A percentile compares a stretch with the other conserved stretches of the same genome.
Evolutionary conservation across 2,797 vertebrate genomes (phyloP).

Genomic region (Neoniphon sammara): DNA sequence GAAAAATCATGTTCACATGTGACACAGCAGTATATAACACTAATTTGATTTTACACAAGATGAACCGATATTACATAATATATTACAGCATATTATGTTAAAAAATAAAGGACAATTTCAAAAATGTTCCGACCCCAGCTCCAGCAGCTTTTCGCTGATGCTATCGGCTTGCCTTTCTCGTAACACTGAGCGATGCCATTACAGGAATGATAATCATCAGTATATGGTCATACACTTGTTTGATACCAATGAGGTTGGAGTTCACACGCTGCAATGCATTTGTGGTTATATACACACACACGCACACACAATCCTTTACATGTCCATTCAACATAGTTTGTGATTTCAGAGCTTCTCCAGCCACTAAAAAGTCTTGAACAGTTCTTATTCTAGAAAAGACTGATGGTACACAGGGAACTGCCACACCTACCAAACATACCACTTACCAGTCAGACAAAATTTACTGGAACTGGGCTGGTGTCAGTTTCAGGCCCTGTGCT

Average conservation of each 20-base stretch:
- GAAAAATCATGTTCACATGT: neutral
- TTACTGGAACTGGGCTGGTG: neutral
- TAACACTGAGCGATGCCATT: slow-evolving; percentile 28
- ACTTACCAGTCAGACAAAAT: slow-evolving; percentile 2
- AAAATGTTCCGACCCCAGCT: neutral
- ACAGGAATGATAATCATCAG: slow-evolving; percentile 2
- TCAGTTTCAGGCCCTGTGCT: neutral
- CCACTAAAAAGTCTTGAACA: too few species aligned
- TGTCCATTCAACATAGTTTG: neutral
- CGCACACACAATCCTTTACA: neutral
- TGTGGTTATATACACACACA: neutral
- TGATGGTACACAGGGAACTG: neutral
- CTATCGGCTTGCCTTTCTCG: neutral
- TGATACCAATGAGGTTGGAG: slow-evolving; percentile 8
- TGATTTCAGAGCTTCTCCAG: neutral
- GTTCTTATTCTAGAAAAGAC: neutral
- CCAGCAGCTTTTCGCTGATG: neutral
- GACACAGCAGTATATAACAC: neutral
- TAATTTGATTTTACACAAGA: neutral
- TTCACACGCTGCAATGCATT: neutral
- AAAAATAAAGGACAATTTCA: neutral
- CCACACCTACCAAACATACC: neutral
- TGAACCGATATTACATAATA: too few species aligned
- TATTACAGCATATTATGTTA: neutral
- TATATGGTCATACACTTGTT: neutral